These are phyloP conservation scores for Rhea americana DNA, from an alignment of 2,113 vertebrate genomes.

Conservation along the genomic window DNA sequence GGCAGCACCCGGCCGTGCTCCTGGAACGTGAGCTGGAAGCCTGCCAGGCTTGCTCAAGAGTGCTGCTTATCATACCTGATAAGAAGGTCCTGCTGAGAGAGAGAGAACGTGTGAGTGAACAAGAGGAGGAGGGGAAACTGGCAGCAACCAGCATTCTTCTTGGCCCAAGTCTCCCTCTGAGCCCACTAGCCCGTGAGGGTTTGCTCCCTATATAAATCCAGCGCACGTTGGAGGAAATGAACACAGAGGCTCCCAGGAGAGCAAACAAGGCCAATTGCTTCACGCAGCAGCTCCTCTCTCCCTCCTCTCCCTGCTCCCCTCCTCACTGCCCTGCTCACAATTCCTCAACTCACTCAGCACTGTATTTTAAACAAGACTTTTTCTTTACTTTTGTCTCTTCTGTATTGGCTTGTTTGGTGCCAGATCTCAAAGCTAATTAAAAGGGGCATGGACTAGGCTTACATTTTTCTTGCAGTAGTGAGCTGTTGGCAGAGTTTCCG, in stretches of 20 bases:
- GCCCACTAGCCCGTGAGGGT: not conserved
- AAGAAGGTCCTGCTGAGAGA: conserved; percentile 12
- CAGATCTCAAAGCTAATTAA: conserved; percentile 74
- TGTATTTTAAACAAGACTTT: conserved; percentile 50
- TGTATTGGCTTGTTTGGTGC: conserved; percentile 1
- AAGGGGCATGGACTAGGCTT: conserved; percentile 51
- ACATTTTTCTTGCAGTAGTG: conserved; percentile 26
- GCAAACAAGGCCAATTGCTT: conserved; percentile 6
- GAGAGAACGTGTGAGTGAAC: not conserved
- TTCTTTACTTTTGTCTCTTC: conserved; percentile 51
- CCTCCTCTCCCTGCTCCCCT: not conserved
- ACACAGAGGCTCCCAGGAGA: conserved; percentile 47
- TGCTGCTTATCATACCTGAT: conserved; percentile 54
- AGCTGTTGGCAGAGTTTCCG: conserved; percentile 66
- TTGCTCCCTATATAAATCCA: conserved; percentile 45
- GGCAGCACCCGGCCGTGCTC: not conserved
- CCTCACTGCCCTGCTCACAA: not conserved
- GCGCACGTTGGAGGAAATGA: not conserved
- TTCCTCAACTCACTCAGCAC: not conserved
- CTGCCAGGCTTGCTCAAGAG: conserved; percentile 33
- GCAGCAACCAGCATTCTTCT: not conserved
- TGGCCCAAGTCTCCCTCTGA: not conserved
- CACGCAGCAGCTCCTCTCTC: not conserved
- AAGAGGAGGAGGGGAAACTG: not conserved
- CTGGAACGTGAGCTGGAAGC: conserved; percentile 37